These are phyloP conservation scores for Strigamia transsilvanica DNA, from an alignment of 2,888 invertebrate species.

Conservation along the genomic window DNA sequence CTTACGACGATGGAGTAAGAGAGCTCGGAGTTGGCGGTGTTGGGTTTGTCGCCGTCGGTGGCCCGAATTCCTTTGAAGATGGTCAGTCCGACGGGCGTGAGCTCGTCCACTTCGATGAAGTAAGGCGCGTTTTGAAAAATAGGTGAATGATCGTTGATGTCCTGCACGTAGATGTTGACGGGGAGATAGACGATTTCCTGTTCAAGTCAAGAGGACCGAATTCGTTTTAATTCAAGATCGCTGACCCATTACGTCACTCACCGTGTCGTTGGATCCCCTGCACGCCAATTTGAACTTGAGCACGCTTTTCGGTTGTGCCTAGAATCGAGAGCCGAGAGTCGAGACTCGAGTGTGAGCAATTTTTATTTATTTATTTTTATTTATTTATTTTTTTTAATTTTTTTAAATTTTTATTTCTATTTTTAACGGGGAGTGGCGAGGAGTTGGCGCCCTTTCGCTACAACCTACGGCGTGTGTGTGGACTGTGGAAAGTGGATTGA, in stretches of 20 bases:
- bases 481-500: too few species aligned
- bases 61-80: conserved; percentile 83
- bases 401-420: too few species aligned
- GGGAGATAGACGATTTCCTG: conserved; percentile 56
- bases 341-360: background rate
- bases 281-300: conserved; percentile 61
- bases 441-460: background rate
- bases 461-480: background rate
- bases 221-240: background rate
- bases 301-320: conserved; percentile 60
- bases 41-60: conserved; percentile 75
- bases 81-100: conserved; percentile 73
- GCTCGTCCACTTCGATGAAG: conserved; percentile 71
- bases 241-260: conserved; percentile 56
- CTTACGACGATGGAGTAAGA: conserved; percentile 60
- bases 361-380: too few species aligned
- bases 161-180: conserved; percentile 78
- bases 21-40: conserved; percentile 61
- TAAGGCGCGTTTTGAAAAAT: conserved; percentile 81
- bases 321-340: background rate
- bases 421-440: too few species aligned
- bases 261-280: conserved; percentile 59
- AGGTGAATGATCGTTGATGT: conserved; percentile 80
- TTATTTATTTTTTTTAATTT: too few species aligned
- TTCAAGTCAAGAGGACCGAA: background rate